Conservation (phyloP, 2,113 vertebrate genomes). For the Tragelaphus scriptus region DNA sequence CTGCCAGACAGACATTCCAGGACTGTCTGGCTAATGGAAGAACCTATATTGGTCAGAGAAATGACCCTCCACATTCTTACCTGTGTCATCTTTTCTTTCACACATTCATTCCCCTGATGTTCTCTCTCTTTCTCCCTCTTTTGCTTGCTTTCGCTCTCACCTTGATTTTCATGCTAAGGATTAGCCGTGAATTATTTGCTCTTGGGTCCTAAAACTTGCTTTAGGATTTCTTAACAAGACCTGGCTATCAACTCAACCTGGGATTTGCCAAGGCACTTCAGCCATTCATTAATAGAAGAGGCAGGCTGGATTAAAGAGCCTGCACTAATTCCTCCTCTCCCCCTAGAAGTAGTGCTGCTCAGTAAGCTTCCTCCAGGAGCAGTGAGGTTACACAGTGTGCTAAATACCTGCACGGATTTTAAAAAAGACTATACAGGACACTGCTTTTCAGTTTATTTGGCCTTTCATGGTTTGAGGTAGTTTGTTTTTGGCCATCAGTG, state of each 20-base stretch:
- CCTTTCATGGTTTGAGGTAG: neutral
- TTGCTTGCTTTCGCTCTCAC: neutral
- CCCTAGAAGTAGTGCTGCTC: neutral
- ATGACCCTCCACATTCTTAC: constrained; percentile 53
- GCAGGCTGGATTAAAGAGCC: neutral
- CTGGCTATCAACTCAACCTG: neutral
- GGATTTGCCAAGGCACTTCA: neutral
- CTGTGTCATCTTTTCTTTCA: constrained; percentile 47
- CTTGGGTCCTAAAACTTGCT: constrained; percentile 67
- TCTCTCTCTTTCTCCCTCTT: neutral
- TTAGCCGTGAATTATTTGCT: constrained; percentile 72
- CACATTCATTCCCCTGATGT: neutral
- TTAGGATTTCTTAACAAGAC: constrained; percentile 60
- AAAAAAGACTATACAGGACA: neutral
- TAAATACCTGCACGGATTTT: neutral
- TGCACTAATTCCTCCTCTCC: neutral
- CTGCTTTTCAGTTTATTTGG: neutral
- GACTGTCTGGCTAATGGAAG: constrained; percentile 75
- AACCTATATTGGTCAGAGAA: constrained; percentile 68
- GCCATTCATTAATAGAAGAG: neutral
- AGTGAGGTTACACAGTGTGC: neutral
- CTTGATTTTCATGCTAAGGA: constrained; percentile 65
- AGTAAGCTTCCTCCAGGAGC: neutral
- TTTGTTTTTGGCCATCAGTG: neutral
- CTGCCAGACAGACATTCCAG: constrained; percentile 73